Evolutionary conservation across 2,113 vertebrate species (phyloP), one percentile per base, ranked within the genome.

Genomic region (Egretta garzetta): DNA sequence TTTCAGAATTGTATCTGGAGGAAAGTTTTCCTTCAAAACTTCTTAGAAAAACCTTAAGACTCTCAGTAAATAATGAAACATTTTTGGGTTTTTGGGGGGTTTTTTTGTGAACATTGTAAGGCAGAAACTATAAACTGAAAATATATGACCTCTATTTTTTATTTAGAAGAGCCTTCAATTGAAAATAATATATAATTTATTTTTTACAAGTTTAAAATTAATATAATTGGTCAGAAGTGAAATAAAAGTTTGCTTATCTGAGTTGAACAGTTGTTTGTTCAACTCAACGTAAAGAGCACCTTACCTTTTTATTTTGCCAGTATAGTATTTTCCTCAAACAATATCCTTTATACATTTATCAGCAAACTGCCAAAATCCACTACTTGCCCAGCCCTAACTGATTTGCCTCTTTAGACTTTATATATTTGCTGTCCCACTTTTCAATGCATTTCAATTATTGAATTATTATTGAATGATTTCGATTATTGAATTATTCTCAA

Each of bases 271-370:
- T 45, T 60, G 0, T 32, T 90, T 50, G 9, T 80, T 64, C 39
- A 59, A 19, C 6, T 82, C 4, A 20, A 41, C 0, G 0, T 35
- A 63, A 72, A 70, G 14, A 58, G 0, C 7, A 19, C 3, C 20
- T 32, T 41, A 6, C 0, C 2, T 28, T 60, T 87, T 72, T 66
- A 18, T 60, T 90, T 76, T 35, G 8, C 22, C 7, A 2, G 1
- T 14, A 5, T 20, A 18, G 28, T 19, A 10, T 58, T 70, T 94
- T n/a, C 6, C 13, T 71, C 26, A 50, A 22, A 76, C 1, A 50
- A 52, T n/a, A 47, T 5, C 3, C 8, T 80, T 64, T 59, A 16
- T 33, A 26, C 0, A 24, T 10, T 6, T 15, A 43, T 41, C 30
- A 80, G 10, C 17, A 84, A 80, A 62, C 22, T 56, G 8, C 4